A percentile compares a stretch with the other conserved stretches of the same genome.
These are phyloP conservation scores for Oscheius sp. DNA, from an alignment of 2,888 invertebrate genomes.

Conservation along the genomic window DNA sequence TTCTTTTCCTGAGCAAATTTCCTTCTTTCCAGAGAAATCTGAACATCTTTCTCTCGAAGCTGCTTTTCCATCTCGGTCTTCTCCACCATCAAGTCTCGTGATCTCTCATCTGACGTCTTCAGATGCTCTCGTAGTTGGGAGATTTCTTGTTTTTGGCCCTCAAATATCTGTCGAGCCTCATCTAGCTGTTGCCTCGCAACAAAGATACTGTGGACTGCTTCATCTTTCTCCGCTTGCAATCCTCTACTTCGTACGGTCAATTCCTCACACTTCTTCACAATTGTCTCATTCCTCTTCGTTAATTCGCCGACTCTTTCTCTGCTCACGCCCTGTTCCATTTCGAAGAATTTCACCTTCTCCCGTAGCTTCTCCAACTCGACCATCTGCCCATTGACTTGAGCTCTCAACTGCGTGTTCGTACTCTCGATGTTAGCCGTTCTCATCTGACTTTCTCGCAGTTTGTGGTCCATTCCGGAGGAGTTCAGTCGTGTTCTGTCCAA, in stretches of 20 bases:
- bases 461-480: neutral
- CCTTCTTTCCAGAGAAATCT: neutral
- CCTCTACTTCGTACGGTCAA: neutral
- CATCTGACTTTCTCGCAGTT: neutral
- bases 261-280: constrained; percentile 28
- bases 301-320: constrained; percentile 11
- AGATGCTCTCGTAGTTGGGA: neutral
- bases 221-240: constrained; percentile 10
- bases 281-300: constrained; percentile 11
- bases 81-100: neutral
- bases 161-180: neutral
- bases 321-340: neutral
- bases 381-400: constrained; percentile 1
- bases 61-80: constrained; percentile 7
- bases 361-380: constrained; percentile 4
- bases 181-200: constrained; percentile 3
- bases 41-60: constrained; percentile 2
- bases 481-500: neutral
- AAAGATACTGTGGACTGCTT: neutral
- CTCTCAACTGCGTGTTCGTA: constrained; percentile 1
- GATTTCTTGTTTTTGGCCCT: neutral
- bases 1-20: neutral
- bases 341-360: neutral
- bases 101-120: neutral
- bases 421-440: constrained; percentile 9